phyloP scores from a whole-genome alignment of 2,797 vertebrate species.

The Micrastur ruficollis region DNA sequence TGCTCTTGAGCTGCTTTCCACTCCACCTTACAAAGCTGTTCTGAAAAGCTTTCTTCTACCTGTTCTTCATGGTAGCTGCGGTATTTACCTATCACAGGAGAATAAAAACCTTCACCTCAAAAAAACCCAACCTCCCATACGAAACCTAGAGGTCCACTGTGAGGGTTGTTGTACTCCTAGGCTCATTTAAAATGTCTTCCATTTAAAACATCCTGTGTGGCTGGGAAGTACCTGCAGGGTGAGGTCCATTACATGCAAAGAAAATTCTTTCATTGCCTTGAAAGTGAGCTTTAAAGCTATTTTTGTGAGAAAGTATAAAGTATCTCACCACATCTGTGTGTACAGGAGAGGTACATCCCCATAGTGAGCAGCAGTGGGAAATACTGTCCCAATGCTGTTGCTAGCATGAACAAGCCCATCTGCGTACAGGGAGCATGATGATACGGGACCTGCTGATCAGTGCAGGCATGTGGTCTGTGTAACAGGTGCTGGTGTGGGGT shows the following conservation, averaged over 20 bases:
- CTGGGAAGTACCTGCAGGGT: neutral
- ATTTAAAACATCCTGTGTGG: neutral
- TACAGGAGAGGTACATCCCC: neutral
- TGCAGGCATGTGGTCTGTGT: neutral
- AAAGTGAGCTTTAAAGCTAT: neutral
- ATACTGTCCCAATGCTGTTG: neutral
- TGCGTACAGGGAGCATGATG: accelerated
- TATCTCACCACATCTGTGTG: neutral
- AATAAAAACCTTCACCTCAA: neutral
- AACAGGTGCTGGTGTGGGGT: neutral
- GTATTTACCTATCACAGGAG: neutral
- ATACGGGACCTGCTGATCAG: neutral
- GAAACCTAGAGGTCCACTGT: neutral
- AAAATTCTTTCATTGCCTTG: neutral
- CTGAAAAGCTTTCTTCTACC: neutral
- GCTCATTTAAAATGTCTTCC: neutral
- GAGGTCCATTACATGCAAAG: neutral
- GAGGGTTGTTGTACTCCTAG: neutral
- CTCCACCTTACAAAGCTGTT: neutral
- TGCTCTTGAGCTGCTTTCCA: neutral
- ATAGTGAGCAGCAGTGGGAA: neutral
- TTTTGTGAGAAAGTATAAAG: neutral
- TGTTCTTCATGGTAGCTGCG: neutral
- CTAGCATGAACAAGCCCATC: accelerated
- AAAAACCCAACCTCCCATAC: neutral